Percentiles rank a stretch among this genome's conserved stretches.
Conservation (phyloP, 2,113 vertebrate genomes). For the Ceyx melanurus region DNA sequence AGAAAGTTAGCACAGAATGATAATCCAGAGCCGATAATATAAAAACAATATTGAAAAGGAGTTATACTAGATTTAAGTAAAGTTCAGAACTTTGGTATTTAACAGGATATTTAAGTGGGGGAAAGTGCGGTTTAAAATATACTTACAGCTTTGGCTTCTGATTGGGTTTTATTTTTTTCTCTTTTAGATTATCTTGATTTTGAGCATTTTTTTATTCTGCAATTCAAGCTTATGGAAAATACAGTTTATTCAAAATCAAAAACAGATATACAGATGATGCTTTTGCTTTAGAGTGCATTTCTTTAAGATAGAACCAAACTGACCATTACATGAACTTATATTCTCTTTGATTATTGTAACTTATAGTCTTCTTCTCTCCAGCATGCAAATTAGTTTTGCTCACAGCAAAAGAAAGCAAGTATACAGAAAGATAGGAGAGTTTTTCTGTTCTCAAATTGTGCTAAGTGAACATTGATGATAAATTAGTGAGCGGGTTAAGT, state of each 20-base stretch:
- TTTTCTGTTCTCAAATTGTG: background rate
- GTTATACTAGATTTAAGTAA: background rate
- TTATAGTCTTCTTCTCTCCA: background rate
- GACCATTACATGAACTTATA: background rate
- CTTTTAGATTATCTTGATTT: background rate
- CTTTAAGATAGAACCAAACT: background rate
- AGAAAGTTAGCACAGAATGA: background rate
- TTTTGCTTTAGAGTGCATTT: background rate
- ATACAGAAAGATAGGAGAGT: background rate
- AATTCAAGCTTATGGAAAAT: background rate
- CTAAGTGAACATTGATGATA: background rate
- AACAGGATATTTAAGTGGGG: background rate
- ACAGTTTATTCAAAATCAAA: background rate
- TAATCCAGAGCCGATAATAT: background rate
- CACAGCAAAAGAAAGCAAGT: background rate
- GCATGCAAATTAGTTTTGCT: background rate
- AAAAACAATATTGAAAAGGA: background rate
- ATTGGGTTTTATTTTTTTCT: background rate
- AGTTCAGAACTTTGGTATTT: background rate
- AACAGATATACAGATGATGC: fast-evolving
- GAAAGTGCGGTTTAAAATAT: background rate
- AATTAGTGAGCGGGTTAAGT: background rate
- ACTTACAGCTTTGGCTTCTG: background rate
- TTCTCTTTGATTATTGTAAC: background rate
- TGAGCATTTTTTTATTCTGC: background rate